Percentiles rank a stretch among this genome's conserved stretches.
These are phyloP conservation scores for Stictonetta naevosa DNA, from an alignment of 2,113 vertebrate species.

Conservation along the genomic window DNA sequence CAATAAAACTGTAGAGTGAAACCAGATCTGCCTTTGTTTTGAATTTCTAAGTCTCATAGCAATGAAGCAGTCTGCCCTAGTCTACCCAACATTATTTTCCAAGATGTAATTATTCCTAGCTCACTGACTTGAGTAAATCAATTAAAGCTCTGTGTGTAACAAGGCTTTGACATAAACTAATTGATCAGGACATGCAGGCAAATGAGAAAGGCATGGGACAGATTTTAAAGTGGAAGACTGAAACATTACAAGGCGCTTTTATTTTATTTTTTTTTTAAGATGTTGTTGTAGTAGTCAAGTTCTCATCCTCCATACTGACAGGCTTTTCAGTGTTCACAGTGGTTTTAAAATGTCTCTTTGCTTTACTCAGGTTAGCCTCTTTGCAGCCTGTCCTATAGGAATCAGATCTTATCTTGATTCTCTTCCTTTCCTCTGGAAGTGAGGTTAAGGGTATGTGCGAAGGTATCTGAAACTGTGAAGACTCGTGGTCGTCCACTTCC, in stretches of 20 bases:
- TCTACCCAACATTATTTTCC: slow-evolving; percentile 8
- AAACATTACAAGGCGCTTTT: neutral
- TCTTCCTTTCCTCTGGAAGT: neutral
- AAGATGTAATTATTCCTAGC: slow-evolving; percentile 27
- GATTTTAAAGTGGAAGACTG: neutral
- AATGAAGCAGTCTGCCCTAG: neutral
- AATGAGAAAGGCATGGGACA: neutral
- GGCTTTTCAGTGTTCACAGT: neutral
- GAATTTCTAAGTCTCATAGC: neutral
- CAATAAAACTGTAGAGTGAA: neutral
- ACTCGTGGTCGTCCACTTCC: fast-evolving
- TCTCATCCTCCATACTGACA: neutral
- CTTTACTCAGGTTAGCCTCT: neutral
- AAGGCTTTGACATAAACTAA: neutral
- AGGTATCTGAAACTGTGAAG: neutral
- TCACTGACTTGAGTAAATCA: slow-evolving; percentile 46
- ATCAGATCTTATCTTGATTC: fast-evolving
- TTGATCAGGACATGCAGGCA: neutral
- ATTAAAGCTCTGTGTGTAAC: neutral
- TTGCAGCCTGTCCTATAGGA: neutral
- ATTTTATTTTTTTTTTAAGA: neutral
- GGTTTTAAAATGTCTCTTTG: neutral
- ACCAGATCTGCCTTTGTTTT: slow-evolving; percentile 3
- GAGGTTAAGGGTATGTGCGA: fast-evolving
- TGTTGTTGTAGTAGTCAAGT: fast-evolving